Percentiles rank a stretch among this genome's conserved stretches.
phyloP scores from a whole-genome alignment of 2,113 vertebrate species.

The Heptranchias perlo region DNA sequence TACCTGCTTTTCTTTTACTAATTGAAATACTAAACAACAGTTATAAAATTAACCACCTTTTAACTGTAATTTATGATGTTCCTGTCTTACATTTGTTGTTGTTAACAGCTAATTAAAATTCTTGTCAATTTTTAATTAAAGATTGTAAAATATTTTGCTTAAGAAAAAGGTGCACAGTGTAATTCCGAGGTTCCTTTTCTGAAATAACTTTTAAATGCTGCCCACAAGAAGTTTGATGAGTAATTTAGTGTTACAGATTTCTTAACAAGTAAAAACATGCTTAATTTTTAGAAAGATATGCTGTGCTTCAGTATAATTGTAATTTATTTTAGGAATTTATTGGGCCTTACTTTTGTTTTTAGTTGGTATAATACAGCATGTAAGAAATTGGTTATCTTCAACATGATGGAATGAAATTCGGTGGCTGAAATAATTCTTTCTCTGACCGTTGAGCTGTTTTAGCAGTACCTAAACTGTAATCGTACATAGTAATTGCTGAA shows the following conservation, averaged over 20 bases:
- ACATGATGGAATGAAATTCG: background rate
- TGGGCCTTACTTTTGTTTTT: background rate
- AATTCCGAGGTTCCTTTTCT: background rate
- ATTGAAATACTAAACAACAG: background rate
- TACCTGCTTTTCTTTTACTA: background rate
- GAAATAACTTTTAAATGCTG: background rate
- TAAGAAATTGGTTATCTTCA: background rate
- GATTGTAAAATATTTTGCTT: conserved; percentile 17
- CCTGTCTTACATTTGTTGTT: background rate
- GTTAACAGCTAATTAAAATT: background rate
- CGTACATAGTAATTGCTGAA: background rate
- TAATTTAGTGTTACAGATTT: background rate
- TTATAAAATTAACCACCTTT: background rate
- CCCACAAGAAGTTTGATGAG: background rate
- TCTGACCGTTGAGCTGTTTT: conserved; percentile 9
- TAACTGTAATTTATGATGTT: background rate
- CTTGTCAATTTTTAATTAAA: background rate
- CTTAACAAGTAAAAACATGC: background rate
- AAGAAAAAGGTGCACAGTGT: background rate
- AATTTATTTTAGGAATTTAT: background rate
- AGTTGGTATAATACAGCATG: background rate
- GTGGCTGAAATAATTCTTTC: conserved; percentile 1
- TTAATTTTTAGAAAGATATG: background rate
- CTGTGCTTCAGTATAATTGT: conserved; percentile 3
- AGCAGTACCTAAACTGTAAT: background rate